A percentile compares a stretch with the other conserved stretches of the same genome.
Conservation (phyloP, 2,113 vertebrate species). For the Thalassoma bifasciatum region DNA sequence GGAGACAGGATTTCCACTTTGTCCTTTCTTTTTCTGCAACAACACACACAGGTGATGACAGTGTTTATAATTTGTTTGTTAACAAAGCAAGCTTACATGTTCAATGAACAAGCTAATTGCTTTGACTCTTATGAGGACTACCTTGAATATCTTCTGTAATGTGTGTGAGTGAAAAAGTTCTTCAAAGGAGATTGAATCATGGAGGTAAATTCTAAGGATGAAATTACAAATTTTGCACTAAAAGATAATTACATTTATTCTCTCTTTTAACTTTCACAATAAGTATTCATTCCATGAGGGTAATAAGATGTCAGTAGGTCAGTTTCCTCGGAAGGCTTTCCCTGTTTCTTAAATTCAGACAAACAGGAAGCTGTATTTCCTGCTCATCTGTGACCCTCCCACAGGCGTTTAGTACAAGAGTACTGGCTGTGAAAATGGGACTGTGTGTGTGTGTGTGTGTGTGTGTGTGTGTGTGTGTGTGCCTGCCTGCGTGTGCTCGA, state of each 20-base stretch:
- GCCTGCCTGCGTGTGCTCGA: slow-evolving; percentile 34
- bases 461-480: slow-evolving; percentile 8
- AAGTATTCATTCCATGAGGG: too few relatives aligned
- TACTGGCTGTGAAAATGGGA: slow-evolving; percentile 25
- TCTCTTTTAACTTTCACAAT: too few relatives aligned
- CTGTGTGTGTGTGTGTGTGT: slow-evolving; percentile 10
- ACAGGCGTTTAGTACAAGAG: slow-evolving; percentile 4
- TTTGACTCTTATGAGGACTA: slow-evolving; percentile 40
- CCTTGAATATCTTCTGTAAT: slow-evolving; percentile 10
- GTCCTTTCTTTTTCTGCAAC: slow-evolving; percentile 43
- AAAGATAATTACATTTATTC: neutral
- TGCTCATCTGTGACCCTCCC: slow-evolving; percentile 29
- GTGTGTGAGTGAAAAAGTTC: slow-evolving; percentile 15
- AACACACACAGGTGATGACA: slow-evolving; percentile 43
- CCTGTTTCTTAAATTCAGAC: slow-evolving; percentile 15
- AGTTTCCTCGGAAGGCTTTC: neutral
- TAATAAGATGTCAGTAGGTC: neutral
- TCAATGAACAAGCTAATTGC: slow-evolving; percentile 54
- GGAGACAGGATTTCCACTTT: neutral
- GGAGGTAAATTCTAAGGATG: neutral
- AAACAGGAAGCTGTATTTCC: slow-evolving; percentile 44
- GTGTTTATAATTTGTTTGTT: slow-evolving; percentile 44
- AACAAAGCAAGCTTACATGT: slow-evolving; percentile 37
- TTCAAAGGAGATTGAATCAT: neutral
- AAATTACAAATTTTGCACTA: neutral